These are phyloP conservation scores for Falco rusticolus DNA, from an alignment of 2,797 vertebrate species.

Conservation along the genomic window DNA sequence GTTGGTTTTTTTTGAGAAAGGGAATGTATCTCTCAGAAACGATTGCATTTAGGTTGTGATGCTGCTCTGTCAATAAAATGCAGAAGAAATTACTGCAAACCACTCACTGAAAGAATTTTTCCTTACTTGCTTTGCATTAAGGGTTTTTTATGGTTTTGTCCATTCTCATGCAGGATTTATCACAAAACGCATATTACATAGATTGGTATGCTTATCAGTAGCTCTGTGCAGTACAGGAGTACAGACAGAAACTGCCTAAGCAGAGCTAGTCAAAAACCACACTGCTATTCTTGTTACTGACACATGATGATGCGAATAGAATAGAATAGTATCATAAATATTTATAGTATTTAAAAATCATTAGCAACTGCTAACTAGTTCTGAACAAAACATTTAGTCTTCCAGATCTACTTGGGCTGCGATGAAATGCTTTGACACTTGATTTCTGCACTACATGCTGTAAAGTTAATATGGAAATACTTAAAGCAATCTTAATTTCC, in stretches of 20 bases:
- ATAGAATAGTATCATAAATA: not conserved
- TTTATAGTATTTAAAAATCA: not conserved
- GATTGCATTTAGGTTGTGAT: not conserved
- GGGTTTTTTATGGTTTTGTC: not conserved
- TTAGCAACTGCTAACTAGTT: not conserved
- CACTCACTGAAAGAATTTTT: not conserved
- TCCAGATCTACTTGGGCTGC: not conserved
- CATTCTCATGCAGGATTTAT: not conserved
- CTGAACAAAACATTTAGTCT: not conserved
- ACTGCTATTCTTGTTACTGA: not conserved
- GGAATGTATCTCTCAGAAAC: not conserved
- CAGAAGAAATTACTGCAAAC: not conserved
- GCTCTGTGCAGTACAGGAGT: not conserved
- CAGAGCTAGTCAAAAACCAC: not conserved
- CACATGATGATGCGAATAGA: not conserved
- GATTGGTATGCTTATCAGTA: not conserved
- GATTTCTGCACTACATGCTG: not conserved
- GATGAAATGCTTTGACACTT: not conserved
- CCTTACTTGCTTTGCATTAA: not conserved
- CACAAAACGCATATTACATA: not conserved
- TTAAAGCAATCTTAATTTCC: not conserved
- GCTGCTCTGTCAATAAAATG: not conserved
- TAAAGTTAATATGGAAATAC: not conserved
- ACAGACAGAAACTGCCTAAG: not conserved
- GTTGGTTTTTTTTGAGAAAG: not conserved